phyloP scores from a whole-genome alignment of 2,113 vertebrate genomes.

The Loxodonta africana region DNA sequence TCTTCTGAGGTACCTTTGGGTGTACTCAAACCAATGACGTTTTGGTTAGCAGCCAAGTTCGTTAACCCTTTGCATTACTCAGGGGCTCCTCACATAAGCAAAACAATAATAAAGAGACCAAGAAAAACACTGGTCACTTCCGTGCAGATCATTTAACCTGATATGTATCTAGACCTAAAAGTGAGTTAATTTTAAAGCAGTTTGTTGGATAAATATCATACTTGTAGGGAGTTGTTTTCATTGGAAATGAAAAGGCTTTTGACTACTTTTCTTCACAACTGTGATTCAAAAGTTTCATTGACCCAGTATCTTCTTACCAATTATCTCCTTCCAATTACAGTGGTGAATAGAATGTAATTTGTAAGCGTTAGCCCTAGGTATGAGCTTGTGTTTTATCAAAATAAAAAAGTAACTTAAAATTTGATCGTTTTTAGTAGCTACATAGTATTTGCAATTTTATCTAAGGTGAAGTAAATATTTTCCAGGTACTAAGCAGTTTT shows the following conservation, averaged over 20 bases:
- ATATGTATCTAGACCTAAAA: slow-evolving; percentile 11
- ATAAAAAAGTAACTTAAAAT: background rate
- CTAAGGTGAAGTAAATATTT: slow-evolving; percentile 2
- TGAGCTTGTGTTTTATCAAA: slow-evolving; percentile 28
- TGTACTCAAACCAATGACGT: too few relatives aligned
- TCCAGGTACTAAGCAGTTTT: background rate
- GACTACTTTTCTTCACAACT: background rate
- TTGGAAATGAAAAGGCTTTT: background rate
- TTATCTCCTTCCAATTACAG: rapidly evolving
- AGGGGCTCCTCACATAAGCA: background rate
- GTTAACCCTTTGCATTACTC: too few relatives aligned
- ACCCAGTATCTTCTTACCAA: background rate
- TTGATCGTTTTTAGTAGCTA: background rate
- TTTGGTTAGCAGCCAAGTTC: too few relatives aligned
- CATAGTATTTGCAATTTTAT: background rate
- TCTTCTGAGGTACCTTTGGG: too few relatives aligned
- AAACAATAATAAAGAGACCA: background rate
- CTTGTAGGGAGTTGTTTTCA: background rate
- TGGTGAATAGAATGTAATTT: slow-evolving; percentile 5
- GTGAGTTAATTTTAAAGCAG: background rate
- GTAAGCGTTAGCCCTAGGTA: background rate
- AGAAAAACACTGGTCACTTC: background rate
- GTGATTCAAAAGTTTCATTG: background rate
- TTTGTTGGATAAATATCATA: background rate
- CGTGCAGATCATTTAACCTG: background rate